Conservation (phyloP, 2,797 vertebrate genomes). For the Phoebastria nigripes region DNA sequence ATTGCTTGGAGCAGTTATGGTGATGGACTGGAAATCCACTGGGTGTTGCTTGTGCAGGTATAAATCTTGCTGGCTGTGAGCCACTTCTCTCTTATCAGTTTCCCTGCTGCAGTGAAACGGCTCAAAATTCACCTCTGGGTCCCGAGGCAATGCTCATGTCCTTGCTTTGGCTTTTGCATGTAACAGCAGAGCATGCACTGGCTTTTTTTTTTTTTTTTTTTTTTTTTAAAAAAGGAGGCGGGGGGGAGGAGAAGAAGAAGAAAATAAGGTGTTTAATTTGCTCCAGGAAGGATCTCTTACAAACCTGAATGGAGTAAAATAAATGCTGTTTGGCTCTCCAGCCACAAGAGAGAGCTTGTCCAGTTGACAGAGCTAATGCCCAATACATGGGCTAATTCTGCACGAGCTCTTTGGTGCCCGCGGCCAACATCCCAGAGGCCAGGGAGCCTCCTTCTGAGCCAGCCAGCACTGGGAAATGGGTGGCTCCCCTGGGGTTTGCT, state of each 20-base stretch:
- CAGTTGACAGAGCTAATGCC: background rate
- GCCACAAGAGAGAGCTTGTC: background rate
- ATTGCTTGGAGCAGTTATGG: background rate
- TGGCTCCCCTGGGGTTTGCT: background rate
- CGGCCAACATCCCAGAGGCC: background rate
- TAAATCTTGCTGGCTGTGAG: background rate
- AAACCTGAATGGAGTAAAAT: background rate
- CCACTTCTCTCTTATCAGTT: background rate
- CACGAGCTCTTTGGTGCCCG: rapidly evolving
- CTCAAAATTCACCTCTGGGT: background rate
- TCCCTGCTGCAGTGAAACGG: background rate
- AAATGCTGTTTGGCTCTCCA: background rate
- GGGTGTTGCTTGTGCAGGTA: background rate
- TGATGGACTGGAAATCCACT: background rate
- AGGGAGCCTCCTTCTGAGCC: background rate
- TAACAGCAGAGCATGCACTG: background rate
- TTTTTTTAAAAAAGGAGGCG: background rate
- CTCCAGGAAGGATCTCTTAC: background rate
- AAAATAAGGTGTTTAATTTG: background rate
- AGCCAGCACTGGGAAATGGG: background rate
- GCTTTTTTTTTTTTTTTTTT: background rate
- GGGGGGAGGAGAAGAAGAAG: background rate
- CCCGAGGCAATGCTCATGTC: background rate
- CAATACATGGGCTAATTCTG: background rate
- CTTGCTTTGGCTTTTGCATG: background rate